Evolutionary conservation across 2,797 vertebrate genomes (phyloP).

Genomic region (Pipistrellus pygmaeus): DNA sequence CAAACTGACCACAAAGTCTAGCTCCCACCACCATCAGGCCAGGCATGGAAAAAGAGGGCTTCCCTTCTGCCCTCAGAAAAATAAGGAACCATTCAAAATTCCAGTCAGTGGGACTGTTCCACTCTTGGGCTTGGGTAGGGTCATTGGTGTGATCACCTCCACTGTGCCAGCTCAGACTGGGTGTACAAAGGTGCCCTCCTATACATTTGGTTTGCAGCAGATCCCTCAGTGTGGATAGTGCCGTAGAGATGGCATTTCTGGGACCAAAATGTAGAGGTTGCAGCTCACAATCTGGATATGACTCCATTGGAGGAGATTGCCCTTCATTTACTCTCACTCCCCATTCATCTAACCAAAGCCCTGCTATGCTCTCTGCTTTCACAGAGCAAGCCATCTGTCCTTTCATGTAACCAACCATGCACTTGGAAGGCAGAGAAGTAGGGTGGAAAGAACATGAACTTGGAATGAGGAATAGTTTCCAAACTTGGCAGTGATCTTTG

Average conservation of each 20-base stretch:
- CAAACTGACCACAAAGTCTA: conserved; percentile 63
- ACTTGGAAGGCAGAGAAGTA: neutral
- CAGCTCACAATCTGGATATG: neutral
- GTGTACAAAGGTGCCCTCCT: neutral
- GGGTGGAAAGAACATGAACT: neutral
- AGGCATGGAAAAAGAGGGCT: neutral
- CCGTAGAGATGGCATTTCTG: neutral
- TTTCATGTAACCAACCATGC: neutral
- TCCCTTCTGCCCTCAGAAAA: conserved; percentile 45
- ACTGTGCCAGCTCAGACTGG: neutral
- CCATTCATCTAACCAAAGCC: neutral
- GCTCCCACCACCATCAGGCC: neutral
- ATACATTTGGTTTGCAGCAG: neutral
- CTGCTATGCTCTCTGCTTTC: neutral
- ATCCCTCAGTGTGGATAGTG: neutral
- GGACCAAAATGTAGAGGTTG: neutral
- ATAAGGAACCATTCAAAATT: conserved; percentile 1
- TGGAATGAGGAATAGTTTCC: conserved; percentile 23
- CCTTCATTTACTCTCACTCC: neutral
- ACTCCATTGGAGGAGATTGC: conserved; percentile 11
- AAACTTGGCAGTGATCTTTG: conserved; percentile 25
- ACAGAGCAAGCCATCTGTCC: neutral
- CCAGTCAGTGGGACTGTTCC: neutral
- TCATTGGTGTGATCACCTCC: neutral
- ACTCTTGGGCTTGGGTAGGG: neutral